Percentiles rank a stretch among this genome's conserved stretches.
phyloP scores from a whole-genome alignment of 2,888 invertebrate genomes.

The Lucinisca nassula region DNA sequence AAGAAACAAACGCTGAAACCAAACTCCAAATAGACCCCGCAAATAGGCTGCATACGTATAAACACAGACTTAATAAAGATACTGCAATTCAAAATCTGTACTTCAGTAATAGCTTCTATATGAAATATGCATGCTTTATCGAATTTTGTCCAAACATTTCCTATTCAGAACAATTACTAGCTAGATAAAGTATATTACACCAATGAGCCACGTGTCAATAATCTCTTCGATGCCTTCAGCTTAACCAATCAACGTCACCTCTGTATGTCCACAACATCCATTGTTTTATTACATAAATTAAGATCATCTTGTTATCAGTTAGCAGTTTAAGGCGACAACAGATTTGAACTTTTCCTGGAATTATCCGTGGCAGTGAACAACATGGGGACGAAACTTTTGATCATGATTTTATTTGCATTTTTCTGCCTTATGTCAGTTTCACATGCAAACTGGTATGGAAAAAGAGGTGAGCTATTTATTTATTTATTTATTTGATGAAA shows the following conservation, averaged over 20 bases:
- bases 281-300: conserved; percentile 5
- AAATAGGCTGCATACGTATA: no score
- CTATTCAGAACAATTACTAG: no score
- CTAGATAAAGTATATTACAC: no score
- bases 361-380: background rate
- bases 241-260: background rate
- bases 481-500: no score
- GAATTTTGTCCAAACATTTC: background rate
- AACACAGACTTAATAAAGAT: no score
- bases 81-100: no score
- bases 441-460: conserved; percentile 62
- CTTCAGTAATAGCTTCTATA: no score
- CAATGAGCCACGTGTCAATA: background rate
- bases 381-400: background rate
- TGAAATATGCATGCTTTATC: background rate
- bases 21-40: no score
- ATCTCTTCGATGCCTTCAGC: background rate
- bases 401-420: background rate
- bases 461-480: no score
- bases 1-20: no score
- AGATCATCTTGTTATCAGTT: background rate
- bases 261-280: background rate
- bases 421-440: conserved; percentile 4
- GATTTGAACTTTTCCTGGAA: background rate
- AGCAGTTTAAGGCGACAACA: background rate